phyloP scores from a whole-genome alignment of 1,140 invertebrate genomes.

The Apolygus lucorum region DNA sequence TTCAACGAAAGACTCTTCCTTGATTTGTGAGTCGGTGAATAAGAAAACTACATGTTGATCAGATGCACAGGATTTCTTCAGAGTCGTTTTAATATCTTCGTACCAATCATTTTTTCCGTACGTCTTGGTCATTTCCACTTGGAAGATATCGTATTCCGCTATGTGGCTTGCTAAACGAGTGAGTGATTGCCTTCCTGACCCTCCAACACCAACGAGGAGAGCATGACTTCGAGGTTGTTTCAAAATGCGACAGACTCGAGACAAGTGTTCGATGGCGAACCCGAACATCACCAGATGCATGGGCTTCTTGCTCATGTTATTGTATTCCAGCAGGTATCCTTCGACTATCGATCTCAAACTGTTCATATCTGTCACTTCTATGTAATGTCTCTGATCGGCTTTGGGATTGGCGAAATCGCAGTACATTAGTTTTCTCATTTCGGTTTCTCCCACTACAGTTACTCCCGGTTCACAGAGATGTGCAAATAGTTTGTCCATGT shows the following conservation, averaged over 20 bases:
- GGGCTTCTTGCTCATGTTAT: constrained; percentile 93
- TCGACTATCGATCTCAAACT: constrained; percentile 77
- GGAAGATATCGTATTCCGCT: constrained; percentile 83
- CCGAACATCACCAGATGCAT: constrained; percentile 94
- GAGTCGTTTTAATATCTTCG: constrained; percentile 76
- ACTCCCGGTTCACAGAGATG: constrained; percentile 28
- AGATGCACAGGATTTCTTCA: constrained; percentile 64
- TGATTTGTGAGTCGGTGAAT: constrained; percentile 84
- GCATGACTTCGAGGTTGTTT: constrained; percentile 83
- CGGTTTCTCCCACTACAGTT: constrained; percentile 53
- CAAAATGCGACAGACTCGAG: constrained; percentile 80
- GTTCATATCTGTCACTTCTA: constrained; percentile 78
- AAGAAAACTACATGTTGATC: constrained; percentile 87
- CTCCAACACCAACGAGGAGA: constrained; percentile 79
- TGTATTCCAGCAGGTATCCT: constrained; percentile 82
- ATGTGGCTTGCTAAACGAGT: constrained; percentile 84
- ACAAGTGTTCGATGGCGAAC: constrained; percentile 91
- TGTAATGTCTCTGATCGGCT: constrained; percentile 77
- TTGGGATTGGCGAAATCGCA: constrained; percentile 95
- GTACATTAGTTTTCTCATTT: constrained; percentile 80
- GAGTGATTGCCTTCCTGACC: constrained; percentile 84
- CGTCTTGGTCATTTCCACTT: constrained; percentile 72
- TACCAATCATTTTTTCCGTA: constrained; percentile 81
- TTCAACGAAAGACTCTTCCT: constrained; percentile 87
- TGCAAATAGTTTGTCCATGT: constrained; percentile 48